Percentiles rank a stretch among this genome's conserved stretches.
Conservation (phyloP, 2,797 vertebrate genomes). For the Malacoraja senta region DNA sequence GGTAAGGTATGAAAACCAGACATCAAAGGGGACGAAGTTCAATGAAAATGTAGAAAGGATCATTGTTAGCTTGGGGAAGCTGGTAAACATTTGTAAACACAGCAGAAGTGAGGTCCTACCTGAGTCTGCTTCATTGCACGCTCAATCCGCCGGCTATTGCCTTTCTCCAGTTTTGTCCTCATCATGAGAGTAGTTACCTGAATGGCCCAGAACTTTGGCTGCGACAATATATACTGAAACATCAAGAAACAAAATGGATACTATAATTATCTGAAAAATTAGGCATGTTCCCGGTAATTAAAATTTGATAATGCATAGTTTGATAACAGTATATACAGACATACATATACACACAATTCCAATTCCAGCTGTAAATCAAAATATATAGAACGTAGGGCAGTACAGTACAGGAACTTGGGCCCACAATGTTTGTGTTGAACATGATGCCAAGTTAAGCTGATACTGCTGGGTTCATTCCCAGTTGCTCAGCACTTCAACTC, state of each 20-base stretch:
- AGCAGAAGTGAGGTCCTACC: slow-evolving; percentile 55
- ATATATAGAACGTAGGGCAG: background rate
- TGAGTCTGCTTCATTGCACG: slow-evolving; percentile 91
- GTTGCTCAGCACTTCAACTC: no score
- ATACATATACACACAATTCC: background rate
- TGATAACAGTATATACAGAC: background rate
- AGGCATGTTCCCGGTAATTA: background rate
- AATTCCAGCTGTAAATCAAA: background rate
- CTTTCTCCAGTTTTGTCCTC: slow-evolving; percentile 78
- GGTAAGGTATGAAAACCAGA: no score
- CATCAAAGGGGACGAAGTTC: no score
- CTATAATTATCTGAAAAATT: background rate
- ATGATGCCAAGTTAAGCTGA: no score
- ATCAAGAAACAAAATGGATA: slow-evolving; percentile 21
- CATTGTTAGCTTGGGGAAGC: slow-evolving; percentile 19
- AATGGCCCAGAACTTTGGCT: slow-evolving; percentile 88
- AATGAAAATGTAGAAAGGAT: no score
- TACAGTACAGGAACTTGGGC: no score
- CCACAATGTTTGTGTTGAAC: no score
- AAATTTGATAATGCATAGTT: background rate
- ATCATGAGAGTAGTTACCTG: slow-evolving; percentile 78
- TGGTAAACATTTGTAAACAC: slow-evolving; percentile 46
- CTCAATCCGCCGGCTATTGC: slow-evolving; percentile 75
- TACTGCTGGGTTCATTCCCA: no score
- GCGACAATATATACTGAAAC: slow-evolving; percentile 77